phyloP scores from a whole-genome alignment of 2,888 invertebrate species.

The Acrobasis consociella region DNA sequence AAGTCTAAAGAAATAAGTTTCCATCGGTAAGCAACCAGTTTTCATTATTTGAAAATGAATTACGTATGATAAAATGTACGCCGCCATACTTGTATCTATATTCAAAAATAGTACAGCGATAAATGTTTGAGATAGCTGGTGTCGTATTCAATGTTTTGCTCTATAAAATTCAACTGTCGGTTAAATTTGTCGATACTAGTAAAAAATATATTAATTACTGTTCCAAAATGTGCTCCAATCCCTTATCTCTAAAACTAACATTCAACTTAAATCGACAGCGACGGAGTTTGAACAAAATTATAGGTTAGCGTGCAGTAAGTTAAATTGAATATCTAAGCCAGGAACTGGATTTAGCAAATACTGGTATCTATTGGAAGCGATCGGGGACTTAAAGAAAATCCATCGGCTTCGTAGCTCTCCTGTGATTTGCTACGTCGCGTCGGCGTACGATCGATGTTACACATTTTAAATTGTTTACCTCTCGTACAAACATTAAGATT shows the following conservation, averaged over 20 bases:
- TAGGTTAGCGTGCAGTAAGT: constrained; percentile 64
- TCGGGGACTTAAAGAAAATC: constrained; percentile 67
- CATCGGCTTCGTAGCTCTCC: constrained; percentile 43
- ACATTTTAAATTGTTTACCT: constrained; percentile 12
- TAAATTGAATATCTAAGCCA: constrained; percentile 75
- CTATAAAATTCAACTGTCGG: no score
- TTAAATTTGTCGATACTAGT: no score
- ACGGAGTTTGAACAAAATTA: constrained; percentile 47
- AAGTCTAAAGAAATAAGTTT: no score
- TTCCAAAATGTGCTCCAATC: no score
- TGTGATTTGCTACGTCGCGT: constrained; percentile 30
- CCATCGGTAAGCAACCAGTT: no score
- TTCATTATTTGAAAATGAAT: no score
- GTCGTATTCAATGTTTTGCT: no score
- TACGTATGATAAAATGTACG: no score
- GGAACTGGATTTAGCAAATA: constrained; percentile 70
- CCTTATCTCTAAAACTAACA: not conserved
- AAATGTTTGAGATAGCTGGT: no score
- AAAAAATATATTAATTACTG: no score
- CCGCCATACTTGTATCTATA: no score
- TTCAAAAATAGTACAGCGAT: no score
- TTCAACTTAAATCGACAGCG: not conserved
- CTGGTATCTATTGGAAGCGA: constrained; percentile 66
- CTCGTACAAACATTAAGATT: not conserved
- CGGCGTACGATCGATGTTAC: constrained; percentile 8